A percentile compares a stretch with the other conserved stretches of the same genome.
phyloP scores from a whole-genome alignment of 2,888 invertebrate species.

The Drosophila mettleri region DNA sequence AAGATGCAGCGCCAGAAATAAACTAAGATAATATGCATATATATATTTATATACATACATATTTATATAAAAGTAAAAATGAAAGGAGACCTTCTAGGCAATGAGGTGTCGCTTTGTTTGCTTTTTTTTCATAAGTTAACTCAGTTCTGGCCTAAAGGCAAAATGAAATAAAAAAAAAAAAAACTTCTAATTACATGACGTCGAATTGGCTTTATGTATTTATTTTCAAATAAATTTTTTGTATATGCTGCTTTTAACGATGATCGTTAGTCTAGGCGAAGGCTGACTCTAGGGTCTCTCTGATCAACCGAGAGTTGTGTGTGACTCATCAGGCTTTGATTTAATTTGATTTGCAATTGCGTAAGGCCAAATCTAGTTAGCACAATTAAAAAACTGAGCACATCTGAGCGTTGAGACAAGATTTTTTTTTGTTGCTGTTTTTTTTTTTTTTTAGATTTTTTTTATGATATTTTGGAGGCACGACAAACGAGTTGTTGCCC shows the following conservation, averaged over 20 bases:
- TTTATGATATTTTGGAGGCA: constrained; percentile 66
- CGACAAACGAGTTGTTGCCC: constrained; percentile 72
- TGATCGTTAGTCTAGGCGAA: constrained; percentile 37
- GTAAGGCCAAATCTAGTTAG: constrained; percentile 71
- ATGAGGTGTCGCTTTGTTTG: constrained; percentile 39
- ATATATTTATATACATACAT: background rate
- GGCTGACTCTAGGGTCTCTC: constrained; percentile 51
- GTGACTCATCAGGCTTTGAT: constrained; percentile 70
- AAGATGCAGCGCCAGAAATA: constrained; percentile 41
- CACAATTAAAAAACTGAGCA: constrained; percentile 69
- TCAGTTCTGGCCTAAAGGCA: constrained; percentile 42
- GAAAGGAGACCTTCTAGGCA: constrained; percentile 63
- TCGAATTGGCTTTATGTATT: constrained; percentile 35
- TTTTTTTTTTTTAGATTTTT: background rate
- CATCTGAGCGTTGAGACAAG: constrained; percentile 42
- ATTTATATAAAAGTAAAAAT: constrained; percentile 33
- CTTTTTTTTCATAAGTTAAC: constrained; percentile 35
- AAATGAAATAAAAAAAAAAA: too few species aligned
- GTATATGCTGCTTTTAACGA: constrained; percentile 7
- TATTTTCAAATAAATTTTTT: constrained; percentile 1
- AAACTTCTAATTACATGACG: constrained; percentile 69
- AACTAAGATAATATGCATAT: background rate
- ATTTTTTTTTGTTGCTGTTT: background rate
- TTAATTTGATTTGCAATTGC: constrained; percentile 66
- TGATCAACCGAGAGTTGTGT: constrained; percentile 21